A percentile compares a stretch with the other conserved stretches of the same genome.
phyloP scores from a whole-genome alignment of 2,113 vertebrate species.

The Bambusicola thoracicus region DNA sequence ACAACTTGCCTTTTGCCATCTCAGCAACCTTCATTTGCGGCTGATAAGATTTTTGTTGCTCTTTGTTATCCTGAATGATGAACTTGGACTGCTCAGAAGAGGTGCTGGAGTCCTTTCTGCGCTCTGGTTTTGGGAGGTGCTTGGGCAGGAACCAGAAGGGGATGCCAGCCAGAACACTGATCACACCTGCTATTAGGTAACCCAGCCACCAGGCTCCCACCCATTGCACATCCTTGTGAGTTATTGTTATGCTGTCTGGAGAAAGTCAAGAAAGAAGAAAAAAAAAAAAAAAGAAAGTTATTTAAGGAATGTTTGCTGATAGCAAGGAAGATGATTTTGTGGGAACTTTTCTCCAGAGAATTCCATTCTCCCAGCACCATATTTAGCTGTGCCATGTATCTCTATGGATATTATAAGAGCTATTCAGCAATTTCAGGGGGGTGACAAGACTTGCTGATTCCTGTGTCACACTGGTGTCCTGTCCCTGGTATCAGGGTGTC shows the following conservation, averaged over 20 bases:
- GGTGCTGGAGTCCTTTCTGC: constrained; percentile 74
- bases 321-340: background rate
- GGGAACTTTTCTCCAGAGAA: background rate
- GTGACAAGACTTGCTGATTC: background rate
- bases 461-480: background rate
- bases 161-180: constrained; percentile 85
- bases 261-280: background rate
- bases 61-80: constrained; percentile 78
- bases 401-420: fast-evolving
- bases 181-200: constrained; percentile 87
- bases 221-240: constrained; percentile 88
- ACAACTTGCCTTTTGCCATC: constrained; percentile 85
- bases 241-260: constrained; percentile 85
- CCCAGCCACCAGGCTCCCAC: constrained; percentile 98
- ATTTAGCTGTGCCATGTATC: background rate
- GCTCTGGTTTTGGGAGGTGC: constrained; percentile 76
- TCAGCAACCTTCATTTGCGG: constrained; percentile 79
- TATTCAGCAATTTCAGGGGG: background rate
- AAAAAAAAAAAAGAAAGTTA: background rate
- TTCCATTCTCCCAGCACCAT: fast-evolving
- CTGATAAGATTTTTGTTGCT: constrained; percentile 61
- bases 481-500: background rate
- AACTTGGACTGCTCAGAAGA: constrained; percentile 85
- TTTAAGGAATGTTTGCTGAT: background rate
- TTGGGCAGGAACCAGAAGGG: constrained; percentile 96